phyloP scores from a whole-genome alignment of 2,797 vertebrate genomes.

The Hafferia zeledoni region DNA sequence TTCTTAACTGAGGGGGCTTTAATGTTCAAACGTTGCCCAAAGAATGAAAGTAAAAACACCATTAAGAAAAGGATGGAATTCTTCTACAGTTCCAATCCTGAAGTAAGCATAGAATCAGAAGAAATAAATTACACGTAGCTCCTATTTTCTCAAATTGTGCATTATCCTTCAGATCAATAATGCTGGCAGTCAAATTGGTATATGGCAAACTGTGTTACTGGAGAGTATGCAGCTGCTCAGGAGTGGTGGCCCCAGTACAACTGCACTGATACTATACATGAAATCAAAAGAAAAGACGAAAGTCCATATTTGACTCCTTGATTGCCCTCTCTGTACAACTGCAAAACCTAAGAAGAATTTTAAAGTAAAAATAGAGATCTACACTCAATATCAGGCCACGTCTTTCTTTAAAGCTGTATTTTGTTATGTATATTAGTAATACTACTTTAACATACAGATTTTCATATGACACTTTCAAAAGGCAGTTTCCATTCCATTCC shows the following conservation, averaged over 20 bases:
- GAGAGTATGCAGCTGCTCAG: not conserved
- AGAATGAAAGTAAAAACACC: not conserved
- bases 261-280: not conserved
- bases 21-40: not conserved
- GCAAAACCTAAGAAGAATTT: not conserved
- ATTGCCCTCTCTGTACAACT: not conserved
- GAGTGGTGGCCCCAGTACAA: not conserved
- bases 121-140: not conserved
- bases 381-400: rapidly evolving
- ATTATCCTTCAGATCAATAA: not conserved
- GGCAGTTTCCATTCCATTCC: not conserved
- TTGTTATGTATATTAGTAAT: not conserved
- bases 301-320: not conserved
- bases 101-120: not conserved
- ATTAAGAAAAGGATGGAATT: not conserved
- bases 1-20: not conserved
- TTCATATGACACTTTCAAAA: not conserved
- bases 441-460: not conserved
- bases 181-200: not conserved
- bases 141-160: not conserved
- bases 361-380: not conserved
- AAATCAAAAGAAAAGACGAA: not conserved
- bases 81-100: not conserved
- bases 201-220: not conserved
- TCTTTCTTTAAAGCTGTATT: not conserved